Base-by-base conservation (phyloP, 2,888 invertebrate genomes). In the Heliconius ethilla region DNA sequence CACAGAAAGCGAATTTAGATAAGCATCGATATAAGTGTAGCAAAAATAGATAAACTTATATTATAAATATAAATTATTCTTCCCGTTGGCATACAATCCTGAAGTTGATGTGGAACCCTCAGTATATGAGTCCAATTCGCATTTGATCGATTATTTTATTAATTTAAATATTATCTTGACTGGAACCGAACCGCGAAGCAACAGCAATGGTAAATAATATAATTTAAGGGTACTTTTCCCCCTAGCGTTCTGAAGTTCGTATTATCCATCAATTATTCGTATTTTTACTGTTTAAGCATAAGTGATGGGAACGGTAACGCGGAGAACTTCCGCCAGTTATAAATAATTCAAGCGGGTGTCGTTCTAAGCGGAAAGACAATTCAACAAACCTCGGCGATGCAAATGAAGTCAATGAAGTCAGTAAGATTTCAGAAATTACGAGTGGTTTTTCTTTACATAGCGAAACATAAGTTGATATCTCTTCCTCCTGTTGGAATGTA, bases 281-380 rank as follows among this genome's bases (percentile, higher is more conserved):
- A 59, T 7, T 63, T 63, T 63, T 63, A 63, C 63, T 63, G 27
- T 27, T 63, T 25, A 63, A 13, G 25, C 25, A 29, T 29, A 18
- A 27, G 7, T 18, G 37, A 40, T 67, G 25, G 40, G 6, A 25
- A 3, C 25, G 69, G 69, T 45, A 25, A 27, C 45, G 69, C 9
- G 9, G 69, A 69, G 25, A 25, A 25, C 40, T 45, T 45, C 25
- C 25, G 3, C 9, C 7, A 18, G 69, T 45, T 69, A 69, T 69
- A 69, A 69, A 69, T 69, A 69, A 69, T 69, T 69, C 67, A 69
- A 69, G 25, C 25, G 25, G 25, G 13, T 15, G 69, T 40, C 40
- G 7, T 25, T 69, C 40, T 69, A 25, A 25, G n/a, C 69, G 69
- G 6, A 69, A 37, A 40, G 25, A 69, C 69, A 15, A 69, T n/a